Evolutionary conservation across 2,888 invertebrate genomes (phyloP).

Genomic region (Acleris sparsana): DNA sequence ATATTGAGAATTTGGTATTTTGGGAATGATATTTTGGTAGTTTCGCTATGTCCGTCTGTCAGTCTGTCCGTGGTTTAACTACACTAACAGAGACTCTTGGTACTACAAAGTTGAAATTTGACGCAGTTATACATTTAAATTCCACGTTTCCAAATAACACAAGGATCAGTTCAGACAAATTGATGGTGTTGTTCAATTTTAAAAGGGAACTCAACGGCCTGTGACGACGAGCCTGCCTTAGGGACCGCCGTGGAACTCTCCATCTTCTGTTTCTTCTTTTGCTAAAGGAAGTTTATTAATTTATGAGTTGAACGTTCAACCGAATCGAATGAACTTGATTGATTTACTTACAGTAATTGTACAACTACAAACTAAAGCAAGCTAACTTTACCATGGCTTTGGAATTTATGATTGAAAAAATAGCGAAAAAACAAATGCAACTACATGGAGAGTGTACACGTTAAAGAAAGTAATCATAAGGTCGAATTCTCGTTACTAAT

Average conservation of each 20-base stretch:
- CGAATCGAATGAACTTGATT: neutral
- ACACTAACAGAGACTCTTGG: too few species aligned
- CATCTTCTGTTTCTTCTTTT: conserved; percentile 73
- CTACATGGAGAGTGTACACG: neutral
- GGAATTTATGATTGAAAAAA: neutral
- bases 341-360: neutral
- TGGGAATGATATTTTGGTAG: too few species aligned
- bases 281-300: conserved; percentile 60
- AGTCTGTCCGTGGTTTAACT: too few species aligned
- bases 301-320: conserved; percentile 5
- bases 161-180: conserved; percentile 8
- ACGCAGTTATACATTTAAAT: too few species aligned
- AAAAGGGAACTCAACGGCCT: conserved; percentile 73
- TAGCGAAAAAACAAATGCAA: neutral
- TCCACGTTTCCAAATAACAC: too few species aligned
- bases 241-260: conserved; percentile 55
- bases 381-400: neutral
- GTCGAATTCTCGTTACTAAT: too few species aligned
- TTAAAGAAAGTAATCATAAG: too few species aligned
- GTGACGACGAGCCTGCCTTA: conserved; percentile 64
- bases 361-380: neutral
- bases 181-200: conserved; percentile 22
- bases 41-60: too few species aligned
- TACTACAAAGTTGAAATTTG: too few species aligned
- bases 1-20: too few species aligned